Conservation (phyloP, 1,140 invertebrate genomes). For the Elysia chlorotica region DNA sequence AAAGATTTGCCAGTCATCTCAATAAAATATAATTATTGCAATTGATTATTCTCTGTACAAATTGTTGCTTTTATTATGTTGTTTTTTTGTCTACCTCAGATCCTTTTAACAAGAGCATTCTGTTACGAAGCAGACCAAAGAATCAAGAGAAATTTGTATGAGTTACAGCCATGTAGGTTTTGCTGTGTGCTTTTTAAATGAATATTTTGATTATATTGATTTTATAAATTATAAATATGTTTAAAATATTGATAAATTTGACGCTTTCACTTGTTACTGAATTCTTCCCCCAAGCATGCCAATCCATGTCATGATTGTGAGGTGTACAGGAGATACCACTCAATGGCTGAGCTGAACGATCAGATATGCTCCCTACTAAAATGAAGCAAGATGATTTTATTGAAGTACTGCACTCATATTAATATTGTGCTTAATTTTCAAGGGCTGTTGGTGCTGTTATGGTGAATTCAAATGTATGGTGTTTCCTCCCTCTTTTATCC, state of each 20-base stretch:
- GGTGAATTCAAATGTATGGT: no score
- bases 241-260: not conserved
- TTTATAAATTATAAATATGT: not conserved
- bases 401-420: no score
- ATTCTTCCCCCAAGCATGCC: not conserved
- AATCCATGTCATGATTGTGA: not conserved
- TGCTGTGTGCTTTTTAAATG: not conserved
- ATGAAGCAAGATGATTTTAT: no score
- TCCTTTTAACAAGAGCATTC: constrained; percentile 44
- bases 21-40: not conserved
- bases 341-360: not conserved
- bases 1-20: not conserved
- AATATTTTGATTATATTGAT: not conserved
- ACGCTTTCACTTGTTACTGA: not conserved
- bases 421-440: no score
- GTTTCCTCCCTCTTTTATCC: not conserved
- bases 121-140: constrained; percentile 47
- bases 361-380: no score
- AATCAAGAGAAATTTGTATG: constrained; percentile 37
- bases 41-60: not conserved
- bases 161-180: constrained; percentile 36
- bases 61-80: not conserved
- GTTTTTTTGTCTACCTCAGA: constrained; percentile 31
- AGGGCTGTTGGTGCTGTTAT: no score
- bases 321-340: not conserved